Base-by-base conservation (phyloP, 2,797 vertebrate species). In the Notolepis coatsorum region DNA sequence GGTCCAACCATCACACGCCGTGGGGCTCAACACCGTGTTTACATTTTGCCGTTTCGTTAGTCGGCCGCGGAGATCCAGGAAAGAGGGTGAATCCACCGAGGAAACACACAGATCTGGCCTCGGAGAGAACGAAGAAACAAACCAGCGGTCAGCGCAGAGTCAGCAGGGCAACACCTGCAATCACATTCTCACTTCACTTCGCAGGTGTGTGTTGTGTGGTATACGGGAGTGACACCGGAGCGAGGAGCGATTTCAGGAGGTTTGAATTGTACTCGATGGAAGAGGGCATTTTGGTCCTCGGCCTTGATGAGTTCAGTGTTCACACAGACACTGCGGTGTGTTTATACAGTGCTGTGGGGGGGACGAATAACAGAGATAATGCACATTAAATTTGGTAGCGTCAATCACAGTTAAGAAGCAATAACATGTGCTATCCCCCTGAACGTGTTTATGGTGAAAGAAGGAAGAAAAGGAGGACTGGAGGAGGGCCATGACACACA, bases 101-200 rank as follows among this genome's bases (percentile, higher is more conserved):
- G 58, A 2, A 15, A 52, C 71, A 42, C 30, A 13, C 13, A 20
- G 10, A 73, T 77, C 63, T 46, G 51, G 38, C 43, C 47, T 61
- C 48, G 33, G 20, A 62, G 63, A 15, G 45, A 42, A 82, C 15
- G 45, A 42, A 82, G 75, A 86, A 85, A 87, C 77, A 84, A 73
- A 73, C 78, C 12, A 21, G 12, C 60, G 50, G 70, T 51, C 30
- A 1, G 21, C 28, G n/a, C n/a, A n/a, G n/a, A n/a, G n/a, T n/a
- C n/a, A n/a, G n/a, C n/a, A n/a, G n/a, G n/a, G n/a, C n/a, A n/a
- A 54, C 85, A 88, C 84, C 84, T 90, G 84, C 82, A 86, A 85
- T 75, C 77, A 89, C 80, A 86, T 84, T 75, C 77, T 88, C 80
- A 88, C 53, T 54, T 53, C 5, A 35, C 65, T 31, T 49, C 38